A percentile compares a stretch with the other conserved stretches of the same genome.
Conservation (phyloP, 2,113 vertebrate species). For the Laterallus jamaicensis region DNA sequence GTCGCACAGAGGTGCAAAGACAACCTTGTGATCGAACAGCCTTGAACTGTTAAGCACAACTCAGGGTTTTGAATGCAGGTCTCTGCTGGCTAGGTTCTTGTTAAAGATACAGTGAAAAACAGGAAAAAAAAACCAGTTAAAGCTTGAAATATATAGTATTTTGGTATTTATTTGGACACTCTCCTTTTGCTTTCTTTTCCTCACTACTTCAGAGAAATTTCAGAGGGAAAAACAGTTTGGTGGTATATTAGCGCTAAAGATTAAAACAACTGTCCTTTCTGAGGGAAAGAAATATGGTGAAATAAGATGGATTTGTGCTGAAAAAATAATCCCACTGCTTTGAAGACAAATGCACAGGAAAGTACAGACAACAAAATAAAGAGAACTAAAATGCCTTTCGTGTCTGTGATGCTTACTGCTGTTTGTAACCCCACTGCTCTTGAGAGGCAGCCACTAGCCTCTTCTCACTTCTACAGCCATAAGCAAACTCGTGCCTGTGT, state of each 20-base stretch:
- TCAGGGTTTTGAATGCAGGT: background rate
- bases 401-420: background rate
- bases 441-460: background rate
- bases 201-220: background rate
- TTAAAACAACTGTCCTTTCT: background rate
- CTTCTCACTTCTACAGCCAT: background rate
- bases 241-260: background rate
- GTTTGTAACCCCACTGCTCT: background rate
- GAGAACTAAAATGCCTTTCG: background rate
- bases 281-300: background rate
- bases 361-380: background rate
- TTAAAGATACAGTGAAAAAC: background rate
- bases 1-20: background rate
- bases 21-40: background rate
- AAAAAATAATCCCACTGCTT: background rate
- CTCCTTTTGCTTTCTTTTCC: background rate
- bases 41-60: background rate
- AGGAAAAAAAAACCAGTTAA: background rate
- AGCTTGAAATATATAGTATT: background rate
- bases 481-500: background rate
- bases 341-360: background rate
- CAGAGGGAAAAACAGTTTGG: background rate
- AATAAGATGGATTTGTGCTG: background rate
- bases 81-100: background rate
- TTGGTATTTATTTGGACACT: background rate